A percentile compares a stretch with the other conserved stretches of the same genome.
Evolutionary conservation across 2,113 vertebrate species (phyloP).

Genomic region (Sander lucioperca): DNA sequence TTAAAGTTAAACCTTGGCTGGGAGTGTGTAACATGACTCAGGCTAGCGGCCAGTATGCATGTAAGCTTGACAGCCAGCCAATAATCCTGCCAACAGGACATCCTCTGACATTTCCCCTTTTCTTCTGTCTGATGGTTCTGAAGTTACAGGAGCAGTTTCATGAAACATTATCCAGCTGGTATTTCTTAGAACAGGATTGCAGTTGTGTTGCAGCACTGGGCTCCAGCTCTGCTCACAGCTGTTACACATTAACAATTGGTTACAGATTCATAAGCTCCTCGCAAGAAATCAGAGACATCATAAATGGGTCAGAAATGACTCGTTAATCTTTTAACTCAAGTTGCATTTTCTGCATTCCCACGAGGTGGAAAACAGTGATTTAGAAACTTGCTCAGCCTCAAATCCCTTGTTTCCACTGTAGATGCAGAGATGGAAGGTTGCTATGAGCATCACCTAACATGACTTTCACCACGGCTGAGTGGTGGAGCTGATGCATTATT

Average conservation of each 20-base stretch:
- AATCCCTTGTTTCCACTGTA: slow-evolving; percentile 3
- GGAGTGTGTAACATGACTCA: slow-evolving; percentile 30
- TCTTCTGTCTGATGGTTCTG: slow-evolving; percentile 22
- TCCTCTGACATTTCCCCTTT: slow-evolving; percentile 40
- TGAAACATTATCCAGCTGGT: slow-evolving; percentile 41
- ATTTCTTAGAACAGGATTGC: not conserved
- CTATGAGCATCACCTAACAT: slow-evolving; percentile 16
- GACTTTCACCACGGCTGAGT: slow-evolving; percentile 16
- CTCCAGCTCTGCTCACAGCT: slow-evolving; percentile 14
- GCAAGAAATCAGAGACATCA: not conserved
- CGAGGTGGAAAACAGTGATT: slow-evolving; percentile 29
- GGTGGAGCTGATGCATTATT: slow-evolving; percentile 64
- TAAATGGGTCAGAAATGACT: slow-evolving; percentile 35
- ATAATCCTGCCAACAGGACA: slow-evolving; percentile 38
- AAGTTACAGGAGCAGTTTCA: slow-evolving; percentile 22
- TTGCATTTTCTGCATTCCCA: slow-evolving; percentile 34
- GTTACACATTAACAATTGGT: slow-evolving; percentile 14
- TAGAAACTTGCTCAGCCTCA: slow-evolving; percentile 13
- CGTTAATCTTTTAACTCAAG: slow-evolving; percentile 46
- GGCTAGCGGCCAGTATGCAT: not conserved
- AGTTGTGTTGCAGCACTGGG: slow-evolving; percentile 1
- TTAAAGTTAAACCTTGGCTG: slow-evolving; percentile 24
- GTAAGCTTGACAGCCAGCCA: slow-evolving; percentile 3
- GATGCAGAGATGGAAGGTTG: not conserved
- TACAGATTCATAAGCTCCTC: slow-evolving; percentile 21